These are phyloP conservation scores for Grammomys surdaster DNA, from an alignment of 2,113 vertebrate genomes.

Conservation along the genomic window DNA sequence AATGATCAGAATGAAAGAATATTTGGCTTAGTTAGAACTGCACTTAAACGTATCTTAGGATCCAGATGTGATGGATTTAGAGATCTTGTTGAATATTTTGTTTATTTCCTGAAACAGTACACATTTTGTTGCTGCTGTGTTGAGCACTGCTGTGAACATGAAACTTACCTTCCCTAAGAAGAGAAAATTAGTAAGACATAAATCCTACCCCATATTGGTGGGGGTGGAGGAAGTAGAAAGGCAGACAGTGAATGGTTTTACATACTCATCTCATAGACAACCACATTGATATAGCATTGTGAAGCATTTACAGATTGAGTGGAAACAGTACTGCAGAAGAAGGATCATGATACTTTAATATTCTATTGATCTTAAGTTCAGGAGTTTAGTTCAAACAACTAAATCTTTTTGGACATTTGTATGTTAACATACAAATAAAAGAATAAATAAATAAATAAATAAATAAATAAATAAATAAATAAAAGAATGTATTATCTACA, in stretches of 20 bases:
- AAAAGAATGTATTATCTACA: not conserved
- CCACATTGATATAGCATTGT: not conserved
- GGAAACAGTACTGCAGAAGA: not conserved
- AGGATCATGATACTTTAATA: not conserved
- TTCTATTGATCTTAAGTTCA: not conserved
- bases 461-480: no score
- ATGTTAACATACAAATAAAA: no score
- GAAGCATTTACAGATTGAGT: not conserved
- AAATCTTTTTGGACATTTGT: not conserved
- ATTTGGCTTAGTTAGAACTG: not conserved
- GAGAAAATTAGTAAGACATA: not conserved
- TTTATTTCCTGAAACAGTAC: not conserved
- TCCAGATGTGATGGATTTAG: not conserved
- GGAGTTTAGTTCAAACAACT: not conserved
- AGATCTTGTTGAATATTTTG: not conserved
- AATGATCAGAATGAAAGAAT: not conserved
- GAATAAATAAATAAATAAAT: no score
- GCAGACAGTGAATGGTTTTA: not conserved
- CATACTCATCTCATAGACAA: not conserved
- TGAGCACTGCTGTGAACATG: not conserved
- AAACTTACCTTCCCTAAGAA: not conserved
- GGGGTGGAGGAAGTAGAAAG: fast-evolving
- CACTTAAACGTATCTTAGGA: not conserved
- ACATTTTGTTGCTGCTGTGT: not conserved
- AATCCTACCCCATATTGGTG: not conserved